Evolutionary conservation across 2,888 invertebrate species (phyloP), one percentile per base, ranked within the genome.

Genomic region (Tetramorium bicarinatum): DNA sequence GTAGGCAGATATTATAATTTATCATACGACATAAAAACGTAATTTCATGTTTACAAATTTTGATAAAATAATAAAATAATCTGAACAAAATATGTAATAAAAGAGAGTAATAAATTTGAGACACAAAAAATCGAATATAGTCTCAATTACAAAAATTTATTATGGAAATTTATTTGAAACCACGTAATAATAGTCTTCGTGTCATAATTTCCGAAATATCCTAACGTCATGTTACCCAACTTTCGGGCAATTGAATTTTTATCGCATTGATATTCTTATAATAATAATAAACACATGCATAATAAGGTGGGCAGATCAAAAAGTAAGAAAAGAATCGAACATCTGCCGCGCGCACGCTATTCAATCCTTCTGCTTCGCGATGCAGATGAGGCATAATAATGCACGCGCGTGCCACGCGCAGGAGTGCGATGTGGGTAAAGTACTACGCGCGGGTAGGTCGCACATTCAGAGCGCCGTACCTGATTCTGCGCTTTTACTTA

Each of bases 331-430:
- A 83, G 81, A 84, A 49, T 75, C 41, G 54, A 82, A 91, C 91
- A 91, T 91, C 91, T 91, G 91, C 85, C 86, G 76, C 77, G 71
- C 74, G 79, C 79, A 52, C 44, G 69, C 67, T 64, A 85, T 87
- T 88, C 85, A 85, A 88, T 84, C 86, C 83, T 87, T 83, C 67
- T 41, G 44, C 59, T 25, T 25, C 49, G 59, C 13, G 52, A 54
- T 49, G 64, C 75, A 72, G 52, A 64, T 66, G 82, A 88, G 72
- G 85, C 62, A 62, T 69, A 66, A 76, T 72, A 82, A 79, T 74
- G 80, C 52, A 79, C 29, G 69, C 87, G 77, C 84, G 87, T 81
- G 88, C 82, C 89, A 88, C 79, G 79, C 74, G 29, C 83, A 69
- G 62, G 64, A 85, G 75, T 75, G 9, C 47, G 54, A 71, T 15